Base-by-base conservation (phyloP, 1,140 invertebrate genomes). In the Belonocnema kinseyi region DNA sequence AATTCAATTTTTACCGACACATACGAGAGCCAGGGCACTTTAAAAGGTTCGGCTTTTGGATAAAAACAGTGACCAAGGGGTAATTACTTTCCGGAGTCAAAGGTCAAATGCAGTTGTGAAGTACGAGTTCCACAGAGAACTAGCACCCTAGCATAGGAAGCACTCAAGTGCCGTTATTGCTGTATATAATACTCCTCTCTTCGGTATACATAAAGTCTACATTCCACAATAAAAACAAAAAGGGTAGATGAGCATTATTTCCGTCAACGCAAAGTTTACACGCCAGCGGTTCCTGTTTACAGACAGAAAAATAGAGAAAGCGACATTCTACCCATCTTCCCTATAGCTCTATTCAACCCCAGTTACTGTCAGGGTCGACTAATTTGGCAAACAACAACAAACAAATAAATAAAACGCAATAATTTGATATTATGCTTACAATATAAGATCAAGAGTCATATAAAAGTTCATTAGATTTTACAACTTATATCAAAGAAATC, bases 211-310 rank as follows among this genome's bases (percentile, higher is more conserved):
- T n/a, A 16, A 1, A 66, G 26, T 8, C 33, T 40, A 66, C 13
- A 33, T 16, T 16, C n/a, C n/a, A 66, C 13, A 33, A 33, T 16
- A 40, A 40, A 33, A 40, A 40, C 14, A 40, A 66, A 66, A 66
- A 66, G 40, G 5, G 40, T 40, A 66, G 16, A 26, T 66, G 61
- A 66, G 33, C 61, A 16, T 66, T 66, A 66, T 66, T 66, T 66
- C 61, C 61, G 40, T 21, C n/a, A 66, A 33, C 26, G n/a, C 4
- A 50, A 75, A 54, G 56, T 77, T 85, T 72, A 77, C 84, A 74
- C 76, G 70, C 76, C 66, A 61, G 72, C 53, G 73, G 76, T 77
- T 78, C 50, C 54, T 76, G 74, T 79, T 83, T 81, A 76, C 74
- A 46, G 58, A 75, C 61, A 75, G 33, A n/a, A 50, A 61, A 40